These are phyloP conservation scores for Ceramica pisi DNA, from an alignment of 2,888 invertebrate genomes.

Conservation along the genomic window DNA sequence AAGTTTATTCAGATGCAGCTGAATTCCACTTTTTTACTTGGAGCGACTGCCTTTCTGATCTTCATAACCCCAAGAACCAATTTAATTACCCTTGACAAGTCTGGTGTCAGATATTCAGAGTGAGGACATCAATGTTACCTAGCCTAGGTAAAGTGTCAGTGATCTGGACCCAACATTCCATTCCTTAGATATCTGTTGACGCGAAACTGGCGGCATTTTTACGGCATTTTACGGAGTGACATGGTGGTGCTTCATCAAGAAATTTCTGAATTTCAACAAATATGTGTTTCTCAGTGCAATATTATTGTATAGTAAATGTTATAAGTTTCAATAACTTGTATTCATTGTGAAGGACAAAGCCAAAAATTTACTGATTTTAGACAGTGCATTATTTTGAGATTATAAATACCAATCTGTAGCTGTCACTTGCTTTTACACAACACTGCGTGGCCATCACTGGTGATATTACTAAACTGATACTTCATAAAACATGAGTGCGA, in stretches of 20 bases:
- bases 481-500: background rate
- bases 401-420: background rate
- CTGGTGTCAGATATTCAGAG: too few species aligned
- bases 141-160: too few species aligned
- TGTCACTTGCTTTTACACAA: too few species aligned
- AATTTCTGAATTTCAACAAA: constrained; percentile 21
- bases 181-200: too few species aligned
- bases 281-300: constrained; percentile 3
- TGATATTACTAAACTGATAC: too few species aligned
- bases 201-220: constrained; percentile 4
- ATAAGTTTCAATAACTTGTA: constrained; percentile 8
- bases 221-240: constrained; percentile 23
- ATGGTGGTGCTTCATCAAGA: constrained; percentile 30
- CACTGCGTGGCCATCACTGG: constrained; percentile 4
- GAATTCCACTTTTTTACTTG: too few species aligned
- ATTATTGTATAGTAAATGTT: constrained; percentile 13
- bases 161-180: too few species aligned
- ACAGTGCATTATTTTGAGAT: background rate
- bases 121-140: too few species aligned
- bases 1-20: too few species aligned
- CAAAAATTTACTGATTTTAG: background rate
- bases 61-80: too few species aligned
- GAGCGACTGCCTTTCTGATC: too few species aligned
- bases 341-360: background rate
- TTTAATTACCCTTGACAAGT: too few species aligned